These are phyloP conservation scores for rabbit (Oryctolagus cuniculus) DNA, from an alignment of 2,113 vertebrate species.

Conservation along the genomic window DNA sequence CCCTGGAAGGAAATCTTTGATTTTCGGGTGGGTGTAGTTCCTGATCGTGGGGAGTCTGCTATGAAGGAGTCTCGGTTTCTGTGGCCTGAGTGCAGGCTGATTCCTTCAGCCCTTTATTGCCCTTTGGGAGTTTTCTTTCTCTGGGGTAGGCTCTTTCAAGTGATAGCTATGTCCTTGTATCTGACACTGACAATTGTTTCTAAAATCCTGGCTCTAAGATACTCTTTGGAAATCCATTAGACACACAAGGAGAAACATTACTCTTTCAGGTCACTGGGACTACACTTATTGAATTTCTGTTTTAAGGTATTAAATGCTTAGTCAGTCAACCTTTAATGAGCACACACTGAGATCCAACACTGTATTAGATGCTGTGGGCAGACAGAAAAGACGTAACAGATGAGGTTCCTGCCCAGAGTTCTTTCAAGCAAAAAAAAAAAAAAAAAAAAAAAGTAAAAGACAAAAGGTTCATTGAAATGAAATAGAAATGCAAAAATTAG, in stretches of 20 bases:
- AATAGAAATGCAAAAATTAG: slow-evolving; percentile 52
- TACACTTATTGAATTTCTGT: slow-evolving; percentile 76
- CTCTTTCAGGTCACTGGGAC: slow-evolving; percentile 64
- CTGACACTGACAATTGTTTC: slow-evolving; percentile 67
- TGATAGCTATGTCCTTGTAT: slow-evolving; percentile 66
- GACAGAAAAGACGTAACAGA: slow-evolving; percentile 10
- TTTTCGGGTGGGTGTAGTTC: not conserved
- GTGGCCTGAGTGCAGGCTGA: not conserved
- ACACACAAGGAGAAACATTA: slow-evolving; percentile 61
- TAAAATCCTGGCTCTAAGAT: slow-evolving; percentile 62
- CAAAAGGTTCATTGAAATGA: slow-evolving; percentile 45
- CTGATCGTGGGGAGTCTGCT: not conserved
- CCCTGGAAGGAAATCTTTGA: slow-evolving; percentile 29
- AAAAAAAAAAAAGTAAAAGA: slow-evolving; percentile 53
- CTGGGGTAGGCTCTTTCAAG: not conserved
- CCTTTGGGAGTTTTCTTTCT: slow-evolving; percentile 29
- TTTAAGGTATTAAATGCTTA: slow-evolving; percentile 74
- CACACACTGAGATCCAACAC: slow-evolving; percentile 22
- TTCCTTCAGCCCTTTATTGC: slow-evolving; percentile 38
- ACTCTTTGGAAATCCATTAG: slow-evolving; percentile 71
- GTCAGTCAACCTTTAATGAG: slow-evolving; percentile 68
- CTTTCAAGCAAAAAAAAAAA: slow-evolving; percentile 41
- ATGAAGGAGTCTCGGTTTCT: not conserved
- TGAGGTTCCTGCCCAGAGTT: slow-evolving; percentile 6
- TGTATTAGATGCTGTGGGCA: slow-evolving; percentile 60